A percentile compares a stretch with the other conserved stretches of the same genome.
These are phyloP conservation scores for Oligia fasciuncula DNA, from an alignment of 2,888 invertebrate species.

Conservation along the genomic window DNA sequence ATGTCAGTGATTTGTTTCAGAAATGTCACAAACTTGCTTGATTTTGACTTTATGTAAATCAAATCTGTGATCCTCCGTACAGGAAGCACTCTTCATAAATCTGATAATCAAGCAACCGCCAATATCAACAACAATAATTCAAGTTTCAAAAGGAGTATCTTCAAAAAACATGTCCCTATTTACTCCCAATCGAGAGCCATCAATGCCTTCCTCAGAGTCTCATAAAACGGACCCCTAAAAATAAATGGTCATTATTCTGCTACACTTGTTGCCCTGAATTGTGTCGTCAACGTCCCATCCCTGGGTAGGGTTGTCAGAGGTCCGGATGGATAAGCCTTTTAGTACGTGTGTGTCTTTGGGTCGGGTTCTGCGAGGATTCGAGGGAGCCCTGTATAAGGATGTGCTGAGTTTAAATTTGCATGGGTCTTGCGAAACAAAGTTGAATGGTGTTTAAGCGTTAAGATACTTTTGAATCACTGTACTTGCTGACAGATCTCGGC, in stretches of 20 bases:
- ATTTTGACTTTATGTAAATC: neutral
- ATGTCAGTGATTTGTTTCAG: neutral
- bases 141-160: conserved; percentile 16
- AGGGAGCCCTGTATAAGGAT: conserved; percentile 36
- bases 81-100: neutral
- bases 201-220: conserved; percentile 60
- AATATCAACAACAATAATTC: neutral
- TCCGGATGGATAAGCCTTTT: conserved; percentile 35
- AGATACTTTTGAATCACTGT: neutral
- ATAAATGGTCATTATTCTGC: conserved; percentile 70
- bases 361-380: conserved; percentile 29
- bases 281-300: conserved; percentile 65
- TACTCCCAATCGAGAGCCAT: conserved; percentile 59
- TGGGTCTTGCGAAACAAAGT: neutral
- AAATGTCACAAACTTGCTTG: neutral
- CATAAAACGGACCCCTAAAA: conserved; percentile 67
- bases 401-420: conserved; percentile 17
- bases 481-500: too few relatives aligned
- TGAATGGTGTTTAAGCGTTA: neutral
- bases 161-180: conserved; percentile 53
- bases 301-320: conserved; percentile 62
- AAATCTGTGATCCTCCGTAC: neutral
- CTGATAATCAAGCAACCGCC: neutral
- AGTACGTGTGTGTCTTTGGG: conserved; percentile 44
- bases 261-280: conserved; percentile 70